These are phyloP conservation scores for Euzophera pinguis DNA, from an alignment of 2,888 invertebrate species.

Conservation along the genomic window DNA sequence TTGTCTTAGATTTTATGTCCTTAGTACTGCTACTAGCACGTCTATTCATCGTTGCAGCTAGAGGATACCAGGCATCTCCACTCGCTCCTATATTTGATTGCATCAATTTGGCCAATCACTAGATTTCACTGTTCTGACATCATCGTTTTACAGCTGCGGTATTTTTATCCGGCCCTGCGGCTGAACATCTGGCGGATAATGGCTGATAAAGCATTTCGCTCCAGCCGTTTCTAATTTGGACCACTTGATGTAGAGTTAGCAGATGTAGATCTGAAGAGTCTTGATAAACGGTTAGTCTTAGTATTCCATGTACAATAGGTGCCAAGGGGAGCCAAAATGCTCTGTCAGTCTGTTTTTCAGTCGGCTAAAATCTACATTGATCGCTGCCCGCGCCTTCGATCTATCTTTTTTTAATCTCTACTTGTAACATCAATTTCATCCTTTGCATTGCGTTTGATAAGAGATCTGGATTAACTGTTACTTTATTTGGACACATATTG, in stretches of 20 bases:
- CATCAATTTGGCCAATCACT: conserved; percentile 5
- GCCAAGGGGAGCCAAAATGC: too few species aligned
- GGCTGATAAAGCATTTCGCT: conserved; percentile 5
- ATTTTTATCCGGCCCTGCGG: conserved; percentile 6
- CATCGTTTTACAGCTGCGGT: background rate
- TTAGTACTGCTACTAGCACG: too few species aligned
- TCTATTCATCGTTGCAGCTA: background rate
- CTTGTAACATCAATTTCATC: too few species aligned
- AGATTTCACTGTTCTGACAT: conserved; percentile 10
- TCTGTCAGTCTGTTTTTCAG: too few species aligned
- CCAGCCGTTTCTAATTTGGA: conserved; percentile 1
- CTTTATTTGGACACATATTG: too few species aligned
- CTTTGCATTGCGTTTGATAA: too few species aligned
- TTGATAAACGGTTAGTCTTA: background rate
- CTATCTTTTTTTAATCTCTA: too few species aligned
- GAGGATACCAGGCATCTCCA: background rate
- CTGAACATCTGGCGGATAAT: background rate
- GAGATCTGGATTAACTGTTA: too few species aligned
- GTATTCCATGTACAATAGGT: too few species aligned
- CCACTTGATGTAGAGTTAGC: conserved; percentile 3
- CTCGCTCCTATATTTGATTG: conserved; percentile 2
- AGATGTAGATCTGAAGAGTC: background rate
- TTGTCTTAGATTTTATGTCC: too few species aligned
- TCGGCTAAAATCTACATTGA: too few species aligned
- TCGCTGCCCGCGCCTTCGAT: too few species aligned